phyloP scores from a whole-genome alignment of 2,113 vertebrate genomes.

The Kobus ellipsiprymnus region DNA sequence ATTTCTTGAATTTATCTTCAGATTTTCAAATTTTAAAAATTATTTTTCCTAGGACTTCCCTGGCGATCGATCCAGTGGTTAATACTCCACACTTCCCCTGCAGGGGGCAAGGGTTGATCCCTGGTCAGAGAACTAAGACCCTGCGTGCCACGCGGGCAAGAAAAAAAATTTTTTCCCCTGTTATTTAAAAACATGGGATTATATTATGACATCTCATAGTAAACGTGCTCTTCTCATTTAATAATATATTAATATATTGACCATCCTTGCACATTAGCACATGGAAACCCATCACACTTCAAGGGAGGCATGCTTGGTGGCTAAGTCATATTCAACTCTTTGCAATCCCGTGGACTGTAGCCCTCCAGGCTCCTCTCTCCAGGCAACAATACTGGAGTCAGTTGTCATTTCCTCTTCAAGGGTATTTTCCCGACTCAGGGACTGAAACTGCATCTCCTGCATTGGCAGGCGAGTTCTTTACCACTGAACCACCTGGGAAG shows the following conservation, averaged over 20 bases:
- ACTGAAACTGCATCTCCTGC: background rate
- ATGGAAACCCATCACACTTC: background rate
- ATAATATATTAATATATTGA: background rate
- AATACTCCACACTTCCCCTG: background rate
- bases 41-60: background rate
- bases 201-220: background rate
- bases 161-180: background rate
- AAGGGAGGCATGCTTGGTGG: background rate
- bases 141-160: accelerated
- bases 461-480: background rate
- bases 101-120: background rate
- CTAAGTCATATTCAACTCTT: background rate
- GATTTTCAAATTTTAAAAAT: background rate
- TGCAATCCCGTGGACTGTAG: background rate
- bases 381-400: background rate
- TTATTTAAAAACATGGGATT: background rate
- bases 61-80: background rate
- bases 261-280: background rate
- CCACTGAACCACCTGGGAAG: background rate
- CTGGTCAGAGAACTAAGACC: background rate
- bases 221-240: background rate
- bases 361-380: background rate
- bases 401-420: background rate
- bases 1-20: background rate
- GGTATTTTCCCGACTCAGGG: background rate